Percentiles rank a stretch among this genome's conserved stretches.
phyloP scores from a whole-genome alignment of 2,113 vertebrate genomes.

The Scartelaos histophorus region DNA sequence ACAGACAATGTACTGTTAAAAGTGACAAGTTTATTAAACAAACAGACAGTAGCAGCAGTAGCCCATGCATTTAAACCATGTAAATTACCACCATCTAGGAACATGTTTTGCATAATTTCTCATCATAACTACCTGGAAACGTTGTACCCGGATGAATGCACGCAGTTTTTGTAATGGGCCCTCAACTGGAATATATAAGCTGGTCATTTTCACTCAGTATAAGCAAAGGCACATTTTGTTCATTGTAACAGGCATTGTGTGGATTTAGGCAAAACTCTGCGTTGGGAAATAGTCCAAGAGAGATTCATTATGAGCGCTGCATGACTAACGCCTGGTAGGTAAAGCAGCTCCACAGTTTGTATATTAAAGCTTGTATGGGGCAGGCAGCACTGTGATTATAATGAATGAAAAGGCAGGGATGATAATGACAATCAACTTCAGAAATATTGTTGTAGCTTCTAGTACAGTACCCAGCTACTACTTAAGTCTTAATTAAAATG shows the following conservation, averaged over 20 bases:
- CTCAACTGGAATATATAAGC: background rate
- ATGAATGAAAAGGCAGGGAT: background rate
- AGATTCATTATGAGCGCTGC: background rate
- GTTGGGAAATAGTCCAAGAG: background rate
- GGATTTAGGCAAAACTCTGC: background rate
- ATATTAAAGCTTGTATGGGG: background rate
- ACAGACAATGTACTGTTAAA: too few species aligned
- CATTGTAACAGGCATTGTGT: background rate
- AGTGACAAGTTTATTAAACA: background rate
- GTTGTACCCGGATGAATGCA: background rate
- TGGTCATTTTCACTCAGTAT: background rate
- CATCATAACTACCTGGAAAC: background rate
- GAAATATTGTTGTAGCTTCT: background rate
- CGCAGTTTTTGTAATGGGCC: background rate
- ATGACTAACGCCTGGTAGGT: background rate
- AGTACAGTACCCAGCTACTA: background rate
- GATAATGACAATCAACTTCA: background rate
- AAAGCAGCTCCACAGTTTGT: background rate
- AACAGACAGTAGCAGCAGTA: background rate
- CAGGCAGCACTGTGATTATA: background rate
- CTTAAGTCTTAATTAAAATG: background rate
- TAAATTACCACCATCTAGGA: background rate
- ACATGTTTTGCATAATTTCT: slow-evolving; percentile 3
- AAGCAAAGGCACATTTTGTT: background rate
- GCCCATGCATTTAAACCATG: background rate